Evolutionary conservation across 2,888 invertebrate species (phyloP), one percentile per base, ranked within the genome.

Genomic region (Spialia ferax): DNA sequence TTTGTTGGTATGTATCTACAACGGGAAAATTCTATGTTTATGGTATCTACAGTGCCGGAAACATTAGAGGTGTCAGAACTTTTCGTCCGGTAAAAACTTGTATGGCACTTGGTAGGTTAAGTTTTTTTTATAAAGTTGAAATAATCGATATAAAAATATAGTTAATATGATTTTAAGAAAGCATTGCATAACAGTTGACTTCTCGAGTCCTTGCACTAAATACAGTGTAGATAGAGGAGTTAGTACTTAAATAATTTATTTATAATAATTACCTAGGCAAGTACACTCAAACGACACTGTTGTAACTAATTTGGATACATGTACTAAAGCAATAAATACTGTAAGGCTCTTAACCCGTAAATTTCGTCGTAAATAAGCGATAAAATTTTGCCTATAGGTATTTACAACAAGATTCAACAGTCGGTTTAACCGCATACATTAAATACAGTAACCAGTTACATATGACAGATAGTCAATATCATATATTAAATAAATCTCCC

Each of bases 301-400:
- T 29, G 10, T 15, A 55, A 15, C 20, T 22, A 52, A 52, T 52
- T 23, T n/a, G 1, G n/a, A 52, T 26, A 8, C 52, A 26, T 26
- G 52, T 52, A 26, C 52, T 52, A 52, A 50, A 50, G 52, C 52
- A 52, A 52, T 52, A 52, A 52, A 52, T 52, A 52, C 22, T 6
- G 11, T 26, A 52, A 13, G 52, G 26, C 52, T 26, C n/a, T 26
- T 26, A 42, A 32, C 29, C 29, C 54, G 54, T 54, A 23, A 54
- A 55, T 55, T 18, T 29, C 2, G 32, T 13, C 26, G 52, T 52
- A 52, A 55, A 55, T 55, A 55, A 15, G 55, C 29, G 35, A 38
- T 38, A n/a, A 38, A 38, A 38, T 38, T 38, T 38, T 38, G 38
- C n/a, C 6, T n/a, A n/a, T n/a, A n/a, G n/a, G 38, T 18, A 45